A percentile compares a stretch with the other conserved stretches of the same genome.
phyloP scores from a whole-genome alignment of 2,888 invertebrate genomes.

The Nomada hirtipes region DNA sequence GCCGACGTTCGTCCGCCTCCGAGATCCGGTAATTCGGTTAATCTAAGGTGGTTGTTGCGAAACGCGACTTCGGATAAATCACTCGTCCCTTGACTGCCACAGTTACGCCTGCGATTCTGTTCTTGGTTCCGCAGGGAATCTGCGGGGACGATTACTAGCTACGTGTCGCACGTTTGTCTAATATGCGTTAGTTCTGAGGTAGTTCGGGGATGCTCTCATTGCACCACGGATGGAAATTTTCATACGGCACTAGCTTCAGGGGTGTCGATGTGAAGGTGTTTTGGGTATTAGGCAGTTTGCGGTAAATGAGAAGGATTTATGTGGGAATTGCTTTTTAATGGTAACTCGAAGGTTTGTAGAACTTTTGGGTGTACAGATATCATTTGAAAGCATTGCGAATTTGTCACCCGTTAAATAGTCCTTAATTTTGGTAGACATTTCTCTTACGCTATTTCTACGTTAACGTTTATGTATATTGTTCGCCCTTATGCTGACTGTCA shows the following conservation, averaged over 20 bases:
- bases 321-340: too few relatives aligned
- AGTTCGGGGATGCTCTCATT: background rate
- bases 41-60: slow-evolving; percentile 80
- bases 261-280: background rate
- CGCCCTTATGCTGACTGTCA: too few relatives aligned
- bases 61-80: slow-evolving; percentile 78
- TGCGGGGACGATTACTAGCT: slow-evolving; percentile 24
- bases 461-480: too few relatives aligned
- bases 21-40: slow-evolving; percentile 79
- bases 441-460: too few relatives aligned
- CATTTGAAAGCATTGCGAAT: too few relatives aligned
- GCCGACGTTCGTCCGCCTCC: slow-evolving; percentile 52
- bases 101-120: slow-evolving; percentile 54
- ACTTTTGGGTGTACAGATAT: too few relatives aligned
- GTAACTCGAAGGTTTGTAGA: too few relatives aligned
- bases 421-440: too few relatives aligned
- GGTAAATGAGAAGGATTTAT: too few relatives aligned
- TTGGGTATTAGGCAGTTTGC: too few relatives aligned
- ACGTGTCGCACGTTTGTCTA: slow-evolving; percentile 13
- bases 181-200: background rate
- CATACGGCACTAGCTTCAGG: background rate
- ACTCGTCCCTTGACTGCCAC: slow-evolving; percentile 75
- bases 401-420: too few relatives aligned
- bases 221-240: background rate
- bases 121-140: slow-evolving; percentile 38